phyloP scores from a whole-genome alignment of 2,888 invertebrate genomes.

The Tenthredo distinguenda region DNA sequence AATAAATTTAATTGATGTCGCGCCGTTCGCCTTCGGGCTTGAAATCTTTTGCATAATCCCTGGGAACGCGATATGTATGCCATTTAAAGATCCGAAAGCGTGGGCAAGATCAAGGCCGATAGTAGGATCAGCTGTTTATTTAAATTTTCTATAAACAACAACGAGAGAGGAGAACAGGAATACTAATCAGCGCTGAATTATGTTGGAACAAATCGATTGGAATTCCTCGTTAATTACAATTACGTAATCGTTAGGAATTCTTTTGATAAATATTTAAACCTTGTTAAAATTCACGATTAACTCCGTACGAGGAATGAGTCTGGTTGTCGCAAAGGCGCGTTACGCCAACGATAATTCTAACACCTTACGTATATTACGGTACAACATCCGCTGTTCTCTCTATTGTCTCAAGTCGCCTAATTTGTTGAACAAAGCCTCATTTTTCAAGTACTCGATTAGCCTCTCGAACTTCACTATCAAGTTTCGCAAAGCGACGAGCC shows the following conservation, averaged over 20 bases:
- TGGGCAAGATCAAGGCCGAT: slow-evolving; percentile 70
- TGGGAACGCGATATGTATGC: slow-evolving; percentile 45
- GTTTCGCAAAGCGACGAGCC: slow-evolving; percentile 54
- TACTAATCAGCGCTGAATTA: not conserved
- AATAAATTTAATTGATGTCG: not conserved
- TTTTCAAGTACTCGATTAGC: slow-evolving; percentile 48
- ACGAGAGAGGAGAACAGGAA: not conserved
- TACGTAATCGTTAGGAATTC: not conserved
- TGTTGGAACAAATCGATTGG: not conserved
- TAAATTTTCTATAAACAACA: slow-evolving; percentile 56
- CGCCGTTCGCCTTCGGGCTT: not conserved
- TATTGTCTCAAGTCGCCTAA: slow-evolving; percentile 35
- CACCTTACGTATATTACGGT: slow-evolving; percentile 37
- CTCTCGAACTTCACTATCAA: slow-evolving; percentile 51
- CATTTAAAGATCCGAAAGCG: slow-evolving; percentile 65
- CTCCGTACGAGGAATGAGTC: not conserved
- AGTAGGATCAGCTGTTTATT: slow-evolving; percentile 61
- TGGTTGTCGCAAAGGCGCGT: slow-evolving; percentile 1
- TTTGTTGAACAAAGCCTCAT: slow-evolving; percentile 49
- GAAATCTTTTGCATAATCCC: not conserved
- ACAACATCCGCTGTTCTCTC: slow-evolving; percentile 42
- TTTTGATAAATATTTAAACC: not conserved
- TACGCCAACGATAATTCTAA: not conserved
- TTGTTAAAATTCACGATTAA: not conserved
- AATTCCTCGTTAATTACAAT: not conserved